Conservation (phyloP, 2,888 invertebrate genomes). For the Spilarctia lutea region DNA sequence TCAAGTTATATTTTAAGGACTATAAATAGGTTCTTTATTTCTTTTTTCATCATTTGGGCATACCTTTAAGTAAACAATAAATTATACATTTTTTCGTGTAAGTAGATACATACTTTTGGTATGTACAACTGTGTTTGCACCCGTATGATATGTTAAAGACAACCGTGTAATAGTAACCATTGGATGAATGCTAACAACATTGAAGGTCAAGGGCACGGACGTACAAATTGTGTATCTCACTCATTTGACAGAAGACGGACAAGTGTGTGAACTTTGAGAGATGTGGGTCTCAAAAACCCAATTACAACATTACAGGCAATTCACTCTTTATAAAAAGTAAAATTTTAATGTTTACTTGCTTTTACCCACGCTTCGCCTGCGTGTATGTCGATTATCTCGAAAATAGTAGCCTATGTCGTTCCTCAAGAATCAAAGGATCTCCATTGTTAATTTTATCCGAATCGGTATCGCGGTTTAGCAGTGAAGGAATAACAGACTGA, state of each 20-base stretch:
- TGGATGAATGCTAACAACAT: conserved; percentile 17
- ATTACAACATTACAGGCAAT: not conserved
- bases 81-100: not conserved
- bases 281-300: conserved; percentile 3
- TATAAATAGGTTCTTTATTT: no score
- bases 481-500: no score
- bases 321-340: not conserved
- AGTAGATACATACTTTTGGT: not conserved
- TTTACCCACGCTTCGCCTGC: no score
- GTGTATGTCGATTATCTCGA: no score
- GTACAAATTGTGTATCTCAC: conserved; percentile 25
- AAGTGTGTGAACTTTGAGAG: conserved; percentile 26
- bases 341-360: not conserved
- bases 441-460: no score
- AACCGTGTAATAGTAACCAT: not conserved
- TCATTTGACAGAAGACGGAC: conserved; percentile 32
- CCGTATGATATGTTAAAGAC: not conserved
- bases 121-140: not conserved
- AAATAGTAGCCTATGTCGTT: no score
- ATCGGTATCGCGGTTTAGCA: no score
- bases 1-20: no score
- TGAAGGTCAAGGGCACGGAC: conserved; percentile 32
- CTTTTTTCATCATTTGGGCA: not conserved
- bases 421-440: no score
- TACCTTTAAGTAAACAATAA: not conserved